A percentile compares a stretch with the other conserved stretches of the same genome.
These are phyloP conservation scores for Batillaria attramentaria DNA, from an alignment of 1,140 invertebrate genomes.

Conservation along the genomic window DNA sequence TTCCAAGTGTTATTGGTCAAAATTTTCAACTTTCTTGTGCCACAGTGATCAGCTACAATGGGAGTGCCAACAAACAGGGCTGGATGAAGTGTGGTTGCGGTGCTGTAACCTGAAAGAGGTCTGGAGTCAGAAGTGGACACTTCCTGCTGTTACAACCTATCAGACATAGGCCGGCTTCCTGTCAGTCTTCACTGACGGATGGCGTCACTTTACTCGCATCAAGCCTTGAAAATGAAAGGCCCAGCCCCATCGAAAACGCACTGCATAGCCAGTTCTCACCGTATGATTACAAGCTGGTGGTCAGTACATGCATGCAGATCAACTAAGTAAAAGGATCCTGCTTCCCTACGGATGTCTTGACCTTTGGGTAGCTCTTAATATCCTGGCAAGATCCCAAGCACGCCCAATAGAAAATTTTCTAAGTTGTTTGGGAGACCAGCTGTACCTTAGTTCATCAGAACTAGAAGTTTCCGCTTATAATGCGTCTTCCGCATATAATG, in stretches of 20 bases:
- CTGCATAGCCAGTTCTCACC: neutral
- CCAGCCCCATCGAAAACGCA: neutral
- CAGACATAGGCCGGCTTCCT: constrained; percentile 13
- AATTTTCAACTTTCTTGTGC: too few species aligned
- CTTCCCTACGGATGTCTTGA: neutral
- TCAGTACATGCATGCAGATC: neutral
- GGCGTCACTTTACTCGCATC: neutral
- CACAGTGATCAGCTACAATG: too few species aligned
- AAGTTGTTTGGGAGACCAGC: too few species aligned
- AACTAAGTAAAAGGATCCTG: neutral
- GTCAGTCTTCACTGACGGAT: neutral
- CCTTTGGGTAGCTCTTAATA: too few species aligned
- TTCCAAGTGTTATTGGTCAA: neutral
- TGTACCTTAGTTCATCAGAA: too few species aligned
- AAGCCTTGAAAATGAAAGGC: neutral
- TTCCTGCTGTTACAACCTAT: constrained; percentile 16
- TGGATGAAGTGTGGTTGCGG: neutral
- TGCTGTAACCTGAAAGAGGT: too few species aligned
- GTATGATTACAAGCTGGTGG: neutral
- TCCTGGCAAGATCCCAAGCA: too few species aligned
- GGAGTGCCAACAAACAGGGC: neutral
- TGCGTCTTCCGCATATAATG: too few species aligned
- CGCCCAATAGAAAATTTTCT: too few species aligned
- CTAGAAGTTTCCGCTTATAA: too few species aligned
- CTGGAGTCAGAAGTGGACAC: constrained; percentile 13